Percentiles rank a stretch among this genome's conserved stretches.
phyloP scores from a whole-genome alignment of 1,140 invertebrate genomes.

The Batillaria attramentaria region DNA sequence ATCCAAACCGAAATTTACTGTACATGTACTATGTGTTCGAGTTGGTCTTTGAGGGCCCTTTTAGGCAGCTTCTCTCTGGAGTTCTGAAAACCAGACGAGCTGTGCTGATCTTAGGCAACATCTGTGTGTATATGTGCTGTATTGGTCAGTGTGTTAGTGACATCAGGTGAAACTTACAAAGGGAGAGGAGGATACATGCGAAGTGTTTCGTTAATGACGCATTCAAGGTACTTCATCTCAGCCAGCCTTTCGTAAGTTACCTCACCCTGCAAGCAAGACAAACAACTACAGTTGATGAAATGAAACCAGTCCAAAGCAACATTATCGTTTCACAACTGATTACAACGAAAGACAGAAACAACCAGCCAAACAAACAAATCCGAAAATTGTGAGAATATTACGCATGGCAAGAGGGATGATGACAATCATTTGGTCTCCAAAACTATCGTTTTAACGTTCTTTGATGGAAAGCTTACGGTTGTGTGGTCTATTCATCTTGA shows the following conservation, averaged over 20 bases:
- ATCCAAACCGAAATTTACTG: not conserved
- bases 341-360: not conserved
- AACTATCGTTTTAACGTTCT: conserved; percentile 13
- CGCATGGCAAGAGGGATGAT: not conserved
- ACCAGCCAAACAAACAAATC: not conserved
- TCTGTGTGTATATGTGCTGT: no score
- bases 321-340: no score
- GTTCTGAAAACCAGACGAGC: not conserved
- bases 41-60: not conserved
- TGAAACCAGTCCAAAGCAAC: not conserved
- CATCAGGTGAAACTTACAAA: not conserved
- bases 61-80: not conserved
- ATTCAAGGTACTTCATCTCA: conserved; percentile 46
- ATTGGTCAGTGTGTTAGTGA: no score
- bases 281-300: not conserved
- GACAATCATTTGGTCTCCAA: no score
- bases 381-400: not conserved
- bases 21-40: not conserved
- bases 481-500: no score
- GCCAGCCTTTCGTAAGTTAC: conserved; percentile 39
- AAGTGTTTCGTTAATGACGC: conserved; percentile 44
- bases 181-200: conserved; percentile 48
- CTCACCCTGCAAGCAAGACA: not conserved
- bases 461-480: no score
- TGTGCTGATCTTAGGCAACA: no score